phyloP scores from a whole-genome alignment of 2,113 vertebrate genomes.

The Eulemur rufifrons region DNA sequence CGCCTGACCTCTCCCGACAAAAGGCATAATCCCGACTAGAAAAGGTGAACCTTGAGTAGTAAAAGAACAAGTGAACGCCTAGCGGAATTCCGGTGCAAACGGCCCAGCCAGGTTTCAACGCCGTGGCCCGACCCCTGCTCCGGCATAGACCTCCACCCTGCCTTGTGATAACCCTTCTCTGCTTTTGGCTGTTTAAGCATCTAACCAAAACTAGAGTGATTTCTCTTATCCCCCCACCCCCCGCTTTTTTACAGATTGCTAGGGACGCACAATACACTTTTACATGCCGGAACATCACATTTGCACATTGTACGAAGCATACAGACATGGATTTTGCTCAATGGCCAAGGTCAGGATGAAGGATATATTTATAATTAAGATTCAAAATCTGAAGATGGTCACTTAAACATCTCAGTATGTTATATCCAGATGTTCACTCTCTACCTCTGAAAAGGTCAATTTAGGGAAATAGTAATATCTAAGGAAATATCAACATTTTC shows the following conservation, averaged over 20 bases:
- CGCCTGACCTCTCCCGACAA: neutral
- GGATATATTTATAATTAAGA: conserved; percentile 6
- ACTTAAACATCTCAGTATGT: neutral
- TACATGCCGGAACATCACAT: neutral
- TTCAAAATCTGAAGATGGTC: neutral
- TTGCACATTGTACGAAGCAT: neutral
- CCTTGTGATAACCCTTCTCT: neutral
- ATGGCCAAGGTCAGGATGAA: conserved; percentile 2
- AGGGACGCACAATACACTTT: neutral
- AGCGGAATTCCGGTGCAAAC: neutral
- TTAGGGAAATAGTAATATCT: conserved; percentile 14
- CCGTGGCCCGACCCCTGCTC: no score
- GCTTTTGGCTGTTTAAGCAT: neutral
- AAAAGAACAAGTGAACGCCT: neutral
- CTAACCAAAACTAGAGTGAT: neutral
- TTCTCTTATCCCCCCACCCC: neutral
- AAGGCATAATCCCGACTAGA: neutral
- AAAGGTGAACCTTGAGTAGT: neutral
- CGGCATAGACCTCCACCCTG: neutral
- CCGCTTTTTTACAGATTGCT: neutral
- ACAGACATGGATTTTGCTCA: neutral
- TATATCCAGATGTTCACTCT: conserved; percentile 17
- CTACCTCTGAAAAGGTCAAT: neutral
- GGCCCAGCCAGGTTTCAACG: neutral
- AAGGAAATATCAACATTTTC: conserved; percentile 14